A percentile compares a stretch with the other conserved stretches of the same genome.
Evolutionary conservation across 2,888 invertebrate genomes (phyloP).

Genomic region (Drosophila diplacantha): DNA sequence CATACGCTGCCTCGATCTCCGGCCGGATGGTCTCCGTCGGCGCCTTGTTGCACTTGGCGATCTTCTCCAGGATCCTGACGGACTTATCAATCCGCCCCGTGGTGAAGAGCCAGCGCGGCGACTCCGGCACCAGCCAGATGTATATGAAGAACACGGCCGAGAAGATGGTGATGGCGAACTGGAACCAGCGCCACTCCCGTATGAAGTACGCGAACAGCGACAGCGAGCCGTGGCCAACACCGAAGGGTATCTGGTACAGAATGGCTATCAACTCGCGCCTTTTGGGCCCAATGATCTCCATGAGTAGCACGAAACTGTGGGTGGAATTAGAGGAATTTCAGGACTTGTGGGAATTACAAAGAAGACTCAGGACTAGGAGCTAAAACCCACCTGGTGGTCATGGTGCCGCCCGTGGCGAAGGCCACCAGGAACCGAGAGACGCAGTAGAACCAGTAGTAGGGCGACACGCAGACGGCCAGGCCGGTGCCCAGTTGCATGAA

Average conservation of each 20-base stretch:
- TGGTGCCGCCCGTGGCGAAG: constrained; percentile 88
- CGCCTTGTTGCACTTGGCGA: constrained; percentile 81
- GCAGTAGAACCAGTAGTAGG: constrained; percentile 83
- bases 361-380: fast-evolving
- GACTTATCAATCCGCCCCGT: constrained; percentile 83
- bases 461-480: constrained; percentile 84
- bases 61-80: constrained; percentile 81
- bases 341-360: neutral
- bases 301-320: constrained; percentile 82
- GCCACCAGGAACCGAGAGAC: constrained; percentile 85
- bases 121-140: constrained; percentile 86
- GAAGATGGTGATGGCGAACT: constrained; percentile 83
- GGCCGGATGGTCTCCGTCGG: constrained; percentile 79
- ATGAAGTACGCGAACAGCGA: constrained; percentile 82
- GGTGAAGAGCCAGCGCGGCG: constrained; percentile 87
- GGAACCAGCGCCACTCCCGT: constrained; percentile 83
- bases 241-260: constrained; percentile 84
- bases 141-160: constrained; percentile 78
- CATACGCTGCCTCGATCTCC: constrained; percentile 78
- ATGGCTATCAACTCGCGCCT: constrained; percentile 79
- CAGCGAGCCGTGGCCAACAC: constrained; percentile 83
- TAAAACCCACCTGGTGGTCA: constrained; percentile 81
- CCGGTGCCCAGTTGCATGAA: constrained; percentile 86
- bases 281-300: constrained; percentile 83
- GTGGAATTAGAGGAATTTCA: neutral